phyloP scores from a whole-genome alignment of 2,888 invertebrate species.

The Rhingia campestris region DNA sequence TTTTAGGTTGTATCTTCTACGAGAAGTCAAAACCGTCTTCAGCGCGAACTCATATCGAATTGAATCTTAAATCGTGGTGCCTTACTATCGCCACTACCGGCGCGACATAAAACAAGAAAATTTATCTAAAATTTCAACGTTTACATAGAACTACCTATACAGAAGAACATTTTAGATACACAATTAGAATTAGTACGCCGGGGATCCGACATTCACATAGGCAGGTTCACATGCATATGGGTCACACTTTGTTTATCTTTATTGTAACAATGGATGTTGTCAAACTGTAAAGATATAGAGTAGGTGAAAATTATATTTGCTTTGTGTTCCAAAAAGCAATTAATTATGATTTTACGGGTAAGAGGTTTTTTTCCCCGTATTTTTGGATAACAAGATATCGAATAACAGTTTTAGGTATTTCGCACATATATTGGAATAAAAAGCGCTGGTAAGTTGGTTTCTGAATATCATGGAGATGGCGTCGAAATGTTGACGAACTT shows the following conservation, averaged over 20 bases:
- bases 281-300: slow-evolving; percentile 53
- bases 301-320: slow-evolving; percentile 10
- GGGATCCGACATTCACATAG: neutral
- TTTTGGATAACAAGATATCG: neutral
- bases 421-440: no score
- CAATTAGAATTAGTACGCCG: slow-evolving; percentile 1
- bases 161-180: slow-evolving; percentile 38
- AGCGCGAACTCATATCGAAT: slow-evolving; percentile 38
- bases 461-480: neutral
- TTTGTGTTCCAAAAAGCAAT: slow-evolving; percentile 25
- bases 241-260: slow-evolving; percentile 46
- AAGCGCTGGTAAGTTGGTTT: neutral
- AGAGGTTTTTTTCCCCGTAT: neutral
- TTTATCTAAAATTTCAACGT: slow-evolving; percentile 59
- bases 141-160: slow-evolving; percentile 9
- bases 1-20: neutral
- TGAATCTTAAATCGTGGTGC: slow-evolving; percentile 27
- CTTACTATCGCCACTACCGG: slow-evolving; percentile 13
- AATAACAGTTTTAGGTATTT: no score
- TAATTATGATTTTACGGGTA: slow-evolving; percentile 23
- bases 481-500: neutral
- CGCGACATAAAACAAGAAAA: slow-evolving; percentile 23
- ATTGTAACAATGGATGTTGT: slow-evolving; percentile 41
- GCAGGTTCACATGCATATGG: slow-evolving; percentile 26
- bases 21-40: slow-evolving; percentile 29